Base-by-base conservation (phyloP, 2,113 vertebrate genomes). In the Rynchops niger region DNA sequence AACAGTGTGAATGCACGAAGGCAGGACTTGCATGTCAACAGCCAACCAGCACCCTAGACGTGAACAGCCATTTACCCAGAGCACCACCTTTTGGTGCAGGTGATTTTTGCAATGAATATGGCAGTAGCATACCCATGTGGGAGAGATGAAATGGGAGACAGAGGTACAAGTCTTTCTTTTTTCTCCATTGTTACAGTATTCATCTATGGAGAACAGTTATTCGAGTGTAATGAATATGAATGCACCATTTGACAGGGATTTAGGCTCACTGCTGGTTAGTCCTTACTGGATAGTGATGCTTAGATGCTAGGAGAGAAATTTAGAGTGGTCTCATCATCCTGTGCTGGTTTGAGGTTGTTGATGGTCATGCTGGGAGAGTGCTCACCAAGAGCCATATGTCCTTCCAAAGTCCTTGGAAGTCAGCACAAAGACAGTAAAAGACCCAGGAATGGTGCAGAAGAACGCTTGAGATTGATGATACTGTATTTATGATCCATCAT, bases 341-440 rank as follows among this genome's bases (percentile, higher is more conserved):
- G 27, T 52, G 18, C 5, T 27, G 25, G 6, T 43, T 59, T 61
- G 13, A 58, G 3, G 30, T 12, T 88, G 29, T 9, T 69, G 45
- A 56, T 6, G 8, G 9, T 20, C 1, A 1, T 42, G 25, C 12
- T 3, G 3, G 45, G 4, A 36, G 3, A 59, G 6, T 4, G 7
- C 2, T 87, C 53, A 32, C 5, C 8, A 23, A 55, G 36, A 76
- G 7, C 8, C 6, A 0, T 4, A 10, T 6, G 6, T 72, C 19
- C 47, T 36, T 71, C 50, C 25, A 21, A 2, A 36, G 34, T 43
- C 42, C 66, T 76, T 15, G 7, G 49, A 73, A 61, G 15, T 23
- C 34, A 40, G 6, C 16, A 56, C 11, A 70, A 30, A 63, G 16
- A 32, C 18, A 76, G 17, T 10, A 21, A 65, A 34, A 23, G n/a